A percentile compares a stretch with the other conserved stretches of the same genome.
Evolutionary conservation across 2,113 vertebrate genomes (phyloP).

Genomic region (Muntiacus muntjak): DNA sequence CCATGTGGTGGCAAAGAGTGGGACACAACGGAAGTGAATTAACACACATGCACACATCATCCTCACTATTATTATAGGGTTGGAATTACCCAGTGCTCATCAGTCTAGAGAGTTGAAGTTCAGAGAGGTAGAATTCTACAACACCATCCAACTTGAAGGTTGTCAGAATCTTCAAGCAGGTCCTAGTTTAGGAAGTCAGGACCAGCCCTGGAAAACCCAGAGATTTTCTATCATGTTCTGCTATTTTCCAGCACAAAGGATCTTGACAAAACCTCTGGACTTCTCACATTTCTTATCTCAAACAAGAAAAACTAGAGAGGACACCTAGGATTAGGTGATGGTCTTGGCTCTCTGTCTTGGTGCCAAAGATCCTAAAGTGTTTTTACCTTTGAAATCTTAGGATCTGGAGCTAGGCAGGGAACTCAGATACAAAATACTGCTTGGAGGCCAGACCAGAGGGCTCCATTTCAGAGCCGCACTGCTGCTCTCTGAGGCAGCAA

Average conservation of each 20-base stretch:
- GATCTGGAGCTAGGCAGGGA: not conserved
- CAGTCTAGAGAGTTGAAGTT: not conserved
- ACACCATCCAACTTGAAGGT: not conserved
- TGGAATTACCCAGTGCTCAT: not conserved
- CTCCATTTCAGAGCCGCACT: not conserved
- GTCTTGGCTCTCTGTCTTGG: not conserved
- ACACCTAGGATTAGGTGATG: not conserved
- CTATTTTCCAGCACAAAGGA: not conserved
- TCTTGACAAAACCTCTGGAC: not conserved
- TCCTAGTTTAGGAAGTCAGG: not conserved
- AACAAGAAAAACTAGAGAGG: not conserved
- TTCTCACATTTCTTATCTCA: not conserved
- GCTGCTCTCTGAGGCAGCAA: not conserved
- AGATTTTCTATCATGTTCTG: not conserved
- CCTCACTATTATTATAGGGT: not conserved
- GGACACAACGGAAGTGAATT: not conserved
- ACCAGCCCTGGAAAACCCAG: not conserved
- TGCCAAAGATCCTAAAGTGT: not conserved
- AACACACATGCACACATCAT: not conserved
- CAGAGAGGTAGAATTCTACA: not conserved
- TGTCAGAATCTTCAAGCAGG: not conserved
- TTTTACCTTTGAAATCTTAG: not conserved
- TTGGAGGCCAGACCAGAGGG: not conserved
- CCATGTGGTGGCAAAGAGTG: not conserved
- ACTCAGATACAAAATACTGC: not conserved